Base-by-base conservation (phyloP, 1,140 invertebrate genomes). In the Dinoponera quadriceps region DNA sequence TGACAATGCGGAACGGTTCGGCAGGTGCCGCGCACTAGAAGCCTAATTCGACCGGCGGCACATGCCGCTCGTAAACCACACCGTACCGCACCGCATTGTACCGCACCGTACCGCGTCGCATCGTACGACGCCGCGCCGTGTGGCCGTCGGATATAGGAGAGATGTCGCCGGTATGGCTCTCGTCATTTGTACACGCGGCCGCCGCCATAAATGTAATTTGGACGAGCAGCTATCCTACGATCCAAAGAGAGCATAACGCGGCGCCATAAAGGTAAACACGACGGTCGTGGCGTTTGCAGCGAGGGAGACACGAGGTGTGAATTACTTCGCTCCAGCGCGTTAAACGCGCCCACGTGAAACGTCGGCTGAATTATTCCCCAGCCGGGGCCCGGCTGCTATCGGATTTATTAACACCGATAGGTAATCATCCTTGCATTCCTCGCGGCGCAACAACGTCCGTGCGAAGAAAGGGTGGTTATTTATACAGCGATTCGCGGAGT, bases 1-100 rank as follows among this genome's bases (percentile, higher is more conserved):
- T 90, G 89, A 90, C 86, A 90, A 91, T 88, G 87, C 84, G 80
- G 68, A 82, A 68, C 57, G 54, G 75, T 84, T 84, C 75, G 84
- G 66, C 88, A 89, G 87, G 87, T 84, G 84, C 78, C 27, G 69
- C 75, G 65, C 60, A 49, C 55, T 68, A 62, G 84, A 73, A 84
- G 66, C 77, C 85, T 88, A 86, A 89, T 89, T 88, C 85, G 85
- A 60, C 18, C 74, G 51, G 68, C 83, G 71, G 80, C 87, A 88
- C 86, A 85, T 85, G 83, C 68, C 86, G 84, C 84, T 89, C 87
- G 86, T 89, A 89, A 89, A 89, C 44, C 84, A 86, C 49, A 29
- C n/a, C 75, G 18, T 22, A 49, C 16, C 48, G 49, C 14, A 25
- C 5, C 33, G 55, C 22, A 27, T 3, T 16, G 33, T 3, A 16